Evolutionary conservation across 2,113 vertebrate genomes (phyloP).

Genomic region (Pomatorhinus ruficollis): DNA sequence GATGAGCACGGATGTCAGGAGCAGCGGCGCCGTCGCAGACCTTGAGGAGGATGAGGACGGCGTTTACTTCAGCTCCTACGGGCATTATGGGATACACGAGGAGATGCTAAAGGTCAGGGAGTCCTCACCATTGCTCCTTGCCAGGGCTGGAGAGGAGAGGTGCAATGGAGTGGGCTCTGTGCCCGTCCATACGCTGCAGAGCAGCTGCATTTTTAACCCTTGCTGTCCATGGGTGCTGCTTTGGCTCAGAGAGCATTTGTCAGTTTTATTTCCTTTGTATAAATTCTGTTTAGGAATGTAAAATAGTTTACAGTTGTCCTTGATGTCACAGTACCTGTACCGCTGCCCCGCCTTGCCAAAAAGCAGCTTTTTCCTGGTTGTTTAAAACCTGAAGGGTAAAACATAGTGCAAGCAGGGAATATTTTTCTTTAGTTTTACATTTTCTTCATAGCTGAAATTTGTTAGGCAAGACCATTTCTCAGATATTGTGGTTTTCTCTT

Average conservation of each 20-base stretch:
- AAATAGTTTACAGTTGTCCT: background rate
- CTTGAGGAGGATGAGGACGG: conserved; percentile 90
- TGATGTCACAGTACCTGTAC: background rate
- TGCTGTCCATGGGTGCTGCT: background rate
- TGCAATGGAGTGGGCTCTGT: background rate
- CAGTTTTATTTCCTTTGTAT: background rate
- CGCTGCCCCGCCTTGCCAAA: background rate
- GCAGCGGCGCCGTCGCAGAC: conserved; percentile 74
- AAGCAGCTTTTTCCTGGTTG: background rate
- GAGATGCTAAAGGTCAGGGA: conserved; percentile 97
- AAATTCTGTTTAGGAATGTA: background rate
- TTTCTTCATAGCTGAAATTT: background rate
- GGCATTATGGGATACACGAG: conserved; percentile 94
- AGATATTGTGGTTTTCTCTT: background rate
- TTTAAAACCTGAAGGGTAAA: background rate
- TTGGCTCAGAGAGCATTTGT: background rate
- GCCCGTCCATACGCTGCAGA: conserved; percentile 23
- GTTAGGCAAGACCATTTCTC: background rate
- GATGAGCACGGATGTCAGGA: conserved; percentile 81
- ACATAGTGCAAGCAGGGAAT: background rate
- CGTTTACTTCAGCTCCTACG: conserved; percentile 96
- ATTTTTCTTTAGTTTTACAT: background rate
- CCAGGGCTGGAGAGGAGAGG: background rate
- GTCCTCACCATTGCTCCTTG: background rate
- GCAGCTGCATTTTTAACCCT: conserved; percentile 73